phyloP scores from a whole-genome alignment of 2,113 vertebrate species.

The Phylloscopus trochiloides region DNA sequence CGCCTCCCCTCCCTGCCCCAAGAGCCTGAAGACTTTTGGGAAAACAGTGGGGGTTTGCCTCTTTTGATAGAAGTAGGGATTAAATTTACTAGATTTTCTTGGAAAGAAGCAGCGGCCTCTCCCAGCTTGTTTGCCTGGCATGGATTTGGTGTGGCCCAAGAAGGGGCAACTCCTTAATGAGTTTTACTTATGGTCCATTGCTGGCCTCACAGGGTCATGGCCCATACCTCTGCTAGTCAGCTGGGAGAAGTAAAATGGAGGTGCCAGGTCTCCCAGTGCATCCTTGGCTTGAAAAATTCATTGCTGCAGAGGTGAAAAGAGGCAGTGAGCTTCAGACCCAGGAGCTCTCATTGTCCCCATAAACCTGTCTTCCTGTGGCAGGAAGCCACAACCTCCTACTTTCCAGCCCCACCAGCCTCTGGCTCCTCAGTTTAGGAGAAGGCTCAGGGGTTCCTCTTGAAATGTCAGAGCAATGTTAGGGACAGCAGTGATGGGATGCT shows the following conservation, averaged over 20 bases:
- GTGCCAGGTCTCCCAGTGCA: background rate
- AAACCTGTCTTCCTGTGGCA: background rate
- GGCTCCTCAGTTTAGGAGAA: background rate
- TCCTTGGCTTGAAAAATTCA: background rate
- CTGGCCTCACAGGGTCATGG: background rate
- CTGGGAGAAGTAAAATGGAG: background rate
- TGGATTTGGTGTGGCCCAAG: background rate
- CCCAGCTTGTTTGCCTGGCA: background rate
- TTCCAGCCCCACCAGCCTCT: background rate
- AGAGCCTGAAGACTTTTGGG: slow-evolving; percentile 19
- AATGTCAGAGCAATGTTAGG: background rate
- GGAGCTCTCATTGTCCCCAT: background rate
- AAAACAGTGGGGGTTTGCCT: background rate
- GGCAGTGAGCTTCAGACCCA: background rate
- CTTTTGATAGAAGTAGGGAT: background rate
- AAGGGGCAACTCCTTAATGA: background rate
- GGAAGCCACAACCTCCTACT: background rate
- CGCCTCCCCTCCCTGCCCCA: background rate
- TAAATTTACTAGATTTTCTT: slow-evolving; percentile 55
- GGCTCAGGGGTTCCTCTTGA: background rate
- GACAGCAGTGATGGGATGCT: background rate
- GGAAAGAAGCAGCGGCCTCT: slow-evolving; percentile 10
- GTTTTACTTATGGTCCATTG: background rate
- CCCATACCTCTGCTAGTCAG: background rate
- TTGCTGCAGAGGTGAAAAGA: background rate